Base-by-base conservation (phyloP, 2,888 invertebrate genomes). In the Oscheius sp. region DNA sequence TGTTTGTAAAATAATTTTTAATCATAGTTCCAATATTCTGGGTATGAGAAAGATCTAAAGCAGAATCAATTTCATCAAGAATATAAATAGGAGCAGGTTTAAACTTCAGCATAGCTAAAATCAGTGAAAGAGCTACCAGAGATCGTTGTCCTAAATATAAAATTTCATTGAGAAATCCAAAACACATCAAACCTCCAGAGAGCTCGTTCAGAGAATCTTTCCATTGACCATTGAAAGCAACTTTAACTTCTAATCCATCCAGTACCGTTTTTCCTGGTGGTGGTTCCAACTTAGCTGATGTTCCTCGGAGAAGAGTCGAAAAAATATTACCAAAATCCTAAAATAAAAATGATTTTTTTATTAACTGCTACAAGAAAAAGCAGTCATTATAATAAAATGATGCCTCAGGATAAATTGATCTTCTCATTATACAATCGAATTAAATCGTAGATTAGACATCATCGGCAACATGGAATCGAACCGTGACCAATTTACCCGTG, bases 11-110 rank as follows among this genome's bases (percentile, higher is more conserved):
- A 87, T 95, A 94, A 14, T 90, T 89, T 86, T 92, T 92, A 54
- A 98, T 90, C 94, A 98, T 96, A 80, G 91, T 90, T 2, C 97
- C 97, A 85, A 98, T 97, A 88, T 98, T 98, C 89, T 97, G 96
- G 12, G 98, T 98, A 88, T 98, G 98, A 5, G 94, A 94, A 77
- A 96, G 90, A 89, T 98, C 98, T 28, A 98, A 89, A 8, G 97
- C 98, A 0, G 98, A 96, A 87, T 98, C 98, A 59, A 82, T 95
- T 89, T 99, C 98, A 87, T 98, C 98, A 83, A 98, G 90, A 87
- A 99, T 95, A 88, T 98, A 98, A 17, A 98, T 90, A 6, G 98
- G 98, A 28, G 98, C 98, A 2, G 98, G 97, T 86, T 95, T 94
- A 89, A 95, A 98, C 82, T 94, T 90, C 85, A 97, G 87, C 93